These are phyloP conservation scores for Ladona fulva DNA, from an alignment of 1,140 invertebrate genomes.

Conservation along the genomic window DNA sequence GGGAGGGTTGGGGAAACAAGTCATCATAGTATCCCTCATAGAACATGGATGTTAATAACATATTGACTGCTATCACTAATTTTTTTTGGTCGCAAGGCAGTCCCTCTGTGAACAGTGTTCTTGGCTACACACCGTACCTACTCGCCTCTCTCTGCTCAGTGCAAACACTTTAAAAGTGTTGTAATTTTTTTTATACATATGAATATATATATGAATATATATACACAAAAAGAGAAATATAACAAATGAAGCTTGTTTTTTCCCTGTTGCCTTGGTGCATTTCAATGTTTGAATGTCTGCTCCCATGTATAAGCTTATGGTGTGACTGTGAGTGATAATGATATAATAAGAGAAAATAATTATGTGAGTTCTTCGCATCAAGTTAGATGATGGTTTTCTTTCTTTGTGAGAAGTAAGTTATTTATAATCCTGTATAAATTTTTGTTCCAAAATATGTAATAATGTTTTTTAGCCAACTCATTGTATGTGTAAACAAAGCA, in stretches of 20 bases:
- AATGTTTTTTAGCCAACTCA: constrained; percentile 10
- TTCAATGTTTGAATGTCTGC: constrained; percentile 6
- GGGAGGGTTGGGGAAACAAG: neutral
- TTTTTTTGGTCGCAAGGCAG: neutral
- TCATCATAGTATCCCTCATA: neutral
- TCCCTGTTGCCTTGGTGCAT: constrained; percentile 6
- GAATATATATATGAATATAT: neutral
- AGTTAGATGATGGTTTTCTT: constrained; percentile 6
- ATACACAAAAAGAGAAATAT: constrained; percentile 1
- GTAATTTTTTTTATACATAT: constrained; percentile 11
- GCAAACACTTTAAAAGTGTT: constrained; percentile 10
- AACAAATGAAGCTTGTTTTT: neutral
- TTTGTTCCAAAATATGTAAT: constrained; percentile 10
- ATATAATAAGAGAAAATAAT: neutral
- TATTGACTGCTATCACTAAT: neutral
- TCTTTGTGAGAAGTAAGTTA: constrained; percentile 10
- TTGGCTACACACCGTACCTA: neutral
- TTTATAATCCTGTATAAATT: constrained; percentile 11
- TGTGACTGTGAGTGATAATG: constrained; percentile 4
- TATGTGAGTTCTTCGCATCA: neutral
- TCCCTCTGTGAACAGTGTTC: neutral
- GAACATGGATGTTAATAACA: neutral
- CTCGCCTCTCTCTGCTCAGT: constrained; percentile 6
- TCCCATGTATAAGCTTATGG: constrained; percentile 9
- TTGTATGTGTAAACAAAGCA: constrained; percentile 5